phyloP scores from a whole-genome alignment of 1,140 invertebrate genomes.

The Cardiocondyla obscurior region DNA sequence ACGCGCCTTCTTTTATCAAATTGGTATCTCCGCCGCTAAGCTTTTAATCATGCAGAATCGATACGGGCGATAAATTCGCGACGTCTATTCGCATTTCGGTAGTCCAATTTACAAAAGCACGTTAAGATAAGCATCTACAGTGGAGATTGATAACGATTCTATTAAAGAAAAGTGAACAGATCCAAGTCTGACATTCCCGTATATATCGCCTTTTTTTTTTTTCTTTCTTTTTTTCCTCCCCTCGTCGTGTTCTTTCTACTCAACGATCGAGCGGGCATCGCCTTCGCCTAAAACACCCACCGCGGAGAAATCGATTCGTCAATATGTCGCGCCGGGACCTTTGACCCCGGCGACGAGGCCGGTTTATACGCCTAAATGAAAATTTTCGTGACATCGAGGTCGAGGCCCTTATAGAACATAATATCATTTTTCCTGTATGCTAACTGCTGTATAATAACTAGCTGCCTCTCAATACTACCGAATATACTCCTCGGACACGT shows the following conservation, averaged over 20 bases:
- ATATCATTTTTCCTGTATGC: too few species aligned
- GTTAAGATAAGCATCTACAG: neutral
- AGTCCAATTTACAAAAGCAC: neutral
- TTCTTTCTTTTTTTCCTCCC: neutral
- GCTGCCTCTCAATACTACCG: neutral
- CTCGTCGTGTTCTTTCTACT: neutral
- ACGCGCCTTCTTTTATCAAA: neutral
- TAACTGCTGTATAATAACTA: too few species aligned
- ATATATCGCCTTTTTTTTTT: neutral
- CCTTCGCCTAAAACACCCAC: slow-evolving; percentile 14
- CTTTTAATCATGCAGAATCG: neutral
- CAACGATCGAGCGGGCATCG: neutral
- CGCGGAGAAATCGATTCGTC: slow-evolving; percentile 70
- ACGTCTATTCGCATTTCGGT: neutral
- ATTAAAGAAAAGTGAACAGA: slow-evolving; percentile 12
- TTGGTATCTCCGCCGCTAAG: neutral
- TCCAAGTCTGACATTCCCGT: neutral
- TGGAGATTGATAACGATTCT: neutral
- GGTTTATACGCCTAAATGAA: slow-evolving; percentile 51
- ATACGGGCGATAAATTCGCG: neutral
- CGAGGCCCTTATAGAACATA: neutral
- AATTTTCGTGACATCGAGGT: slow-evolving; percentile 38
- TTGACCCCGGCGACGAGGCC: slow-evolving; percentile 38
- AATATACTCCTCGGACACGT: neutral
- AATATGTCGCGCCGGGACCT: slow-evolving; percentile 63